Evolutionary conservation across 2,113 vertebrate species (phyloP).

Genomic region (Balaeniceps rex): DNA sequence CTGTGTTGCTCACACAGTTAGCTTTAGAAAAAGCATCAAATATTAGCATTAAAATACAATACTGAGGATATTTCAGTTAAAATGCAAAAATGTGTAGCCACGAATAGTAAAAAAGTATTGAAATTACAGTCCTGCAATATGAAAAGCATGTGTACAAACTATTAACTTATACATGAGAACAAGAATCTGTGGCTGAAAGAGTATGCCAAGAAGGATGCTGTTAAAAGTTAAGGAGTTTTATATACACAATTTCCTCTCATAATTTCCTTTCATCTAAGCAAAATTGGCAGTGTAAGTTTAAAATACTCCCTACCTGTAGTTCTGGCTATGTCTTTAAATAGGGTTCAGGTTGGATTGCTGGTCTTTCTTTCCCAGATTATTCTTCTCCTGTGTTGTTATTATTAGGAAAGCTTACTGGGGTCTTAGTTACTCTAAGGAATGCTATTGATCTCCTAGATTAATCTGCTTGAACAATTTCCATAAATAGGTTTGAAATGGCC

Average conservation of each 20-base stretch:
- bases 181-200: neutral
- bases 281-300: neutral
- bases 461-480: neutral
- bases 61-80: neutral
- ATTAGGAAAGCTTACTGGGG: neutral
- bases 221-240: neutral
- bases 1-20: neutral
- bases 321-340: neutral
- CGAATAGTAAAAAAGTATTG: neutral
- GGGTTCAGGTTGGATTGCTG: neutral
- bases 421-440: neutral
- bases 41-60: neutral
- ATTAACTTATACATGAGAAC: neutral
- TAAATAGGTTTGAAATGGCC: neutral
- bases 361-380: neutral
- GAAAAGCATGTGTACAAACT: neutral
- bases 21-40: neutral
- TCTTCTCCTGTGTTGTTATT: neutral
- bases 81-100: neutral
- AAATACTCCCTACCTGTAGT: neutral
- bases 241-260: neutral
- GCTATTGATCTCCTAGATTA: neutral
- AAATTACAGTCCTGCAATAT: neutral
- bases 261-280: neutral
- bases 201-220: neutral